Evolutionary conservation across 2,888 invertebrate genomes (phyloP), one percentile per base, ranked within the genome.

Genomic region (Polydrusus pterygomalis): DNA sequence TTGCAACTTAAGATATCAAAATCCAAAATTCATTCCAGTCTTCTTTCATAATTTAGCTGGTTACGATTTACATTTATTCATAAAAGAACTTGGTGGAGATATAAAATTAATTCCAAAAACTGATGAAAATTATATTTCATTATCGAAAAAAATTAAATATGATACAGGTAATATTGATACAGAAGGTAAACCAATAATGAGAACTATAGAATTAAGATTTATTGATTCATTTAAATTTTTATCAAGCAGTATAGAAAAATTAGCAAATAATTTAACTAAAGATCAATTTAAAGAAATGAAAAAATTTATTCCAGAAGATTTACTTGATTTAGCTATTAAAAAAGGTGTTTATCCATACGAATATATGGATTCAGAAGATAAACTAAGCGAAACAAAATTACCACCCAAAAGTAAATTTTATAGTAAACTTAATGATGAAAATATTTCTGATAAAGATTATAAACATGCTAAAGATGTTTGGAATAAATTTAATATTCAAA

Each of bases 361-460:
- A 17, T 47, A 47, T 47, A 47, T 15, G 5, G 15, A 47, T 17
- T 47, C 47, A 17, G 47, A 47, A 47, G 47, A 47, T 5, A 47
- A 47, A 17, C 17, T 47, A 47, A 47, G 17, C 9, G 17, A 17
- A 47, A 47, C 47, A 17, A 47, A 47, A 47, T 47, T 47, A 17
- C 47, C 47, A 47, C 17, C 45, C n/a, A 47, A 43, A 43, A n/a
- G 43, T 47, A 17, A 17, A 17, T 47, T 47, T 47, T 47, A 47
- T 47, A 17, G 47, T 17, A 47, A 47, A 47, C 47, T 47, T 15
- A 47, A 47, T 17, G 17, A 47, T 47, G 17, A 47, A 9, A 17
- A 47, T 47, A 47, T 47, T 47, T 47, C 47, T 47, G 47, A 47
- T 47, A 17, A 47, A 47, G 47, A 58, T 9, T 17, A 17, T 47